These are phyloP conservation scores for Avahi laniger DNA, from an alignment of 2,797 vertebrate genomes.

Conservation along the genomic window DNA sequence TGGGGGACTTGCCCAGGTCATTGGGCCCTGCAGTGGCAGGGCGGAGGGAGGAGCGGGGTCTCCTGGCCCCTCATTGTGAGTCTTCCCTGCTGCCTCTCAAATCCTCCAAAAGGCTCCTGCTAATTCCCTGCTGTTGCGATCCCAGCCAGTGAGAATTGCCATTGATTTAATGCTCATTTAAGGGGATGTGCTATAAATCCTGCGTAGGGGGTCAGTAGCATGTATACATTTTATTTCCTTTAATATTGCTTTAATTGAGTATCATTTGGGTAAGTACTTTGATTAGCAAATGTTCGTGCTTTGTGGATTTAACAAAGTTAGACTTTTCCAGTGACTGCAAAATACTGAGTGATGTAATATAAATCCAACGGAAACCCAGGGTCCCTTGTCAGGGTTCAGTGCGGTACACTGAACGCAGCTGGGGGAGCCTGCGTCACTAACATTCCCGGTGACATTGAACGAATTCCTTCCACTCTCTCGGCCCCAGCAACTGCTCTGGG, in stretches of 20 bases:
- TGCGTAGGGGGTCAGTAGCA: slow-evolving; percentile 7
- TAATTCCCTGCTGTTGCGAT: slow-evolving; percentile 16
- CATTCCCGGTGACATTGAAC: slow-evolving; percentile 21
- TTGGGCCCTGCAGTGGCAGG: not conserved
- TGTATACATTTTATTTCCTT: slow-evolving; percentile 28
- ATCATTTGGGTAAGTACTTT: slow-evolving; percentile 52
- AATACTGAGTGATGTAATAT: slow-evolving; percentile 17
- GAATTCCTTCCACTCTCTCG: slow-evolving; percentile 47
- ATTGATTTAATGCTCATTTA: not conserved
- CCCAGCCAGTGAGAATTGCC: slow-evolving; percentile 12
- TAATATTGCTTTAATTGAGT: slow-evolving; percentile 39
- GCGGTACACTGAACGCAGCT: not conserved
- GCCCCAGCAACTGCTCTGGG: slow-evolving; percentile 54
- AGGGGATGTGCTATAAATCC: slow-evolving; percentile 34
- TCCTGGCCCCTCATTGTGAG: not conserved
- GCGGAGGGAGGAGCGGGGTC: not conserved
- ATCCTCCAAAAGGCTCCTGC: not conserved
- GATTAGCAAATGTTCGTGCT: slow-evolving; percentile 57
- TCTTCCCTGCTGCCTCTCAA: not conserved
- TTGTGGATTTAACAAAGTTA: slow-evolving; percentile 49
- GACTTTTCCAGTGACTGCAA: slow-evolving; percentile 58
- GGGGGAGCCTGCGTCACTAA: slow-evolving; percentile 45
- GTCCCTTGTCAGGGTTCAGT: not conserved
- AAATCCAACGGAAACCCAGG: slow-evolving; percentile 22
- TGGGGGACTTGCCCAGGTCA: not conserved